A percentile compares a stretch with the other conserved stretches of the same genome.
phyloP scores from a whole-genome alignment of 2,113 vertebrate species.

The Anseranas semipalmata region DNA sequence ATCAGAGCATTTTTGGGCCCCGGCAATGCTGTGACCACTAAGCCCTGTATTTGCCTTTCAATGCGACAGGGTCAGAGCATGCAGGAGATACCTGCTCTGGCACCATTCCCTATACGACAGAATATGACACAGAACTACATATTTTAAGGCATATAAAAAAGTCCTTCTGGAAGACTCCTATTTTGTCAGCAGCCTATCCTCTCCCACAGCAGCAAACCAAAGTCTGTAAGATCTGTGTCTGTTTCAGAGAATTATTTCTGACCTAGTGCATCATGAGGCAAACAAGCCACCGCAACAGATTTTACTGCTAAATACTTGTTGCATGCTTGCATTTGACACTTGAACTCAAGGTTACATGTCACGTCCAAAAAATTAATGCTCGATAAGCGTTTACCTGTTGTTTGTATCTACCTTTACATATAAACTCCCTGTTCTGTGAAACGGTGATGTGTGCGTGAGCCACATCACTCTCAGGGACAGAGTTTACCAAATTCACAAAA shows the following conservation, averaged over 20 bases:
- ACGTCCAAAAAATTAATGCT: background rate
- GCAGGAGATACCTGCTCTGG: background rate
- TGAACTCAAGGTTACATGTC: background rate
- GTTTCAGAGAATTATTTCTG: constrained; percentile 25
- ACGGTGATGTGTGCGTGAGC: background rate
- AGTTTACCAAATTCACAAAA: background rate
- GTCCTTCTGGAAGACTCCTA: background rate
- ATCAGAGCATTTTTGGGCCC: background rate
- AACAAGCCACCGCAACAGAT: background rate
- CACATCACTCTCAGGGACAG: background rate
- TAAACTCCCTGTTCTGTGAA: background rate
- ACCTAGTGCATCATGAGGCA: background rate
- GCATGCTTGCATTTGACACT: background rate
- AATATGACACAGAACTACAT: background rate
- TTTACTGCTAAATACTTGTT: background rate
- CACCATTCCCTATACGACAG: background rate
- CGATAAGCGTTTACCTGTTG: background rate
- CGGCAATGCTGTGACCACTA: background rate
- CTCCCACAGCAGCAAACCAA: background rate
- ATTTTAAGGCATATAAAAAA: background rate
- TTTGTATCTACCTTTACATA: background rate
- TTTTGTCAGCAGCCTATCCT: background rate
- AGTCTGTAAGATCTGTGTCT: background rate
- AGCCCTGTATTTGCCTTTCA: background rate
- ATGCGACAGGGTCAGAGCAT: background rate